Evolutionary conservation across 1,140 invertebrate genomes (phyloP).

Genomic region (Lethocerus indicus): DNA sequence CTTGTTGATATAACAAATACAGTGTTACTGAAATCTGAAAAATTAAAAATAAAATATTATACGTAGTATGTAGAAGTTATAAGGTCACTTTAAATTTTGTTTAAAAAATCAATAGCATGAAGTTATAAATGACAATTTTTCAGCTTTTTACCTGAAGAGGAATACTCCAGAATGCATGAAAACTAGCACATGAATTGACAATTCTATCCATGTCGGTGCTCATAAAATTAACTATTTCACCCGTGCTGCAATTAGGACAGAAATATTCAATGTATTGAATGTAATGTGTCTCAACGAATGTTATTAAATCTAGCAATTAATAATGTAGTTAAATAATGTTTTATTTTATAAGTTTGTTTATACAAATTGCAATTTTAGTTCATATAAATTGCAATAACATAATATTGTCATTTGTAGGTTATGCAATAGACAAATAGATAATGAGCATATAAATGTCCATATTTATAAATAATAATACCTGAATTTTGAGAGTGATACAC

Average conservation of each 20-base stretch:
- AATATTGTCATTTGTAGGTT: too few relatives aligned
- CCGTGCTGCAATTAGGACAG: slow-evolving; percentile 40
- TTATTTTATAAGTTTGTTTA: too few relatives aligned
- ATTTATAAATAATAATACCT: slow-evolving; percentile 19
- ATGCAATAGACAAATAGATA: not conserved
- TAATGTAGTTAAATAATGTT: too few relatives aligned
- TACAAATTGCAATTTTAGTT: too few relatives aligned
- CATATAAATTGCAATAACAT: too few relatives aligned
- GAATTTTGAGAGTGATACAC: slow-evolving; percentile 22
- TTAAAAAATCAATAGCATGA: not conserved
- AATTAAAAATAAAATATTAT: slow-evolving; percentile 11
- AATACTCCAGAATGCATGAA: slow-evolving; percentile 93
- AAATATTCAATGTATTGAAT: too few relatives aligned
- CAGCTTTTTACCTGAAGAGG: slow-evolving; percentile 57
- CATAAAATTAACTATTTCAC: slow-evolving; percentile 93
- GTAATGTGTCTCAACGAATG: too few relatives aligned
- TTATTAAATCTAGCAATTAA: too few relatives aligned
- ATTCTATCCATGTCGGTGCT: slow-evolving; percentile 90
- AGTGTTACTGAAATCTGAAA: slow-evolving; percentile 62
- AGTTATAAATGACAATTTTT: not conserved
- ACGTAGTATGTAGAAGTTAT: not conserved
- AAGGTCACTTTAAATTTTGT: not conserved
- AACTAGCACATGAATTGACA: slow-evolving; percentile 87
- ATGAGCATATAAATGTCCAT: too few relatives aligned
- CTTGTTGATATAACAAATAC: slow-evolving; percentile 68